Conservation (phyloP, 2,113 vertebrate species). For the Syngnathus floridae region DNA sequence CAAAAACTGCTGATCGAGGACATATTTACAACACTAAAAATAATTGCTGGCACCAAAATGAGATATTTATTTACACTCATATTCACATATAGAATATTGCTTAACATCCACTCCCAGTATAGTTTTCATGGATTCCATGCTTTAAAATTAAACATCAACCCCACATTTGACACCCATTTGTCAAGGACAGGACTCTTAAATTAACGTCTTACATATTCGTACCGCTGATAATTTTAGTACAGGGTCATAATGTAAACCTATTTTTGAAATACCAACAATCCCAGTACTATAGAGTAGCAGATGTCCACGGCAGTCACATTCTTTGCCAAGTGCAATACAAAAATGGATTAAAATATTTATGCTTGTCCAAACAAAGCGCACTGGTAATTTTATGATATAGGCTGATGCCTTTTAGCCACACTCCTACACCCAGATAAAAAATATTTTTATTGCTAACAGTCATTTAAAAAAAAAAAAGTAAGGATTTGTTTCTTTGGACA, state of each 20-base stretch:
- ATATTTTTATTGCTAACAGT: neutral
- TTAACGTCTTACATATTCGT: constrained; percentile 46
- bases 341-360: constrained; percentile 2
- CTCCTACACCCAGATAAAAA: neutral
- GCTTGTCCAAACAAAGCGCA: neutral
- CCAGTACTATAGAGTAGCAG: constrained; percentile 21
- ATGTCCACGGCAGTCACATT: constrained; percentile 11
- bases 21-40: constrained; percentile 20
- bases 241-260: constrained; percentile 58
- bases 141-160: constrained; percentile 46
- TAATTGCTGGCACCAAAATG: neutral
- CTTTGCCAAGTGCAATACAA: constrained; percentile 14
- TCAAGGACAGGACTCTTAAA: constrained; percentile 29
- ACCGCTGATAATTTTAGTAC: constrained; percentile 65
- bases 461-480: neutral
- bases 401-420: neutral
- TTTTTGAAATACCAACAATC: neutral
- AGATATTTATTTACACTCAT: constrained; percentile 64
- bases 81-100: constrained; percentile 34
- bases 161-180: constrained; percentile 12
- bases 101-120: constrained; percentile 25
- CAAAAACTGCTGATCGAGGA: constrained; percentile 21
- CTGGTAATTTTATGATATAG: neutral
- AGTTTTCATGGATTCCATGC: constrained; percentile 12
- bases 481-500: neutral